Evolutionary conservation across 2,113 vertebrate genomes (phyloP).

Genomic region (Gobius niger): DNA sequence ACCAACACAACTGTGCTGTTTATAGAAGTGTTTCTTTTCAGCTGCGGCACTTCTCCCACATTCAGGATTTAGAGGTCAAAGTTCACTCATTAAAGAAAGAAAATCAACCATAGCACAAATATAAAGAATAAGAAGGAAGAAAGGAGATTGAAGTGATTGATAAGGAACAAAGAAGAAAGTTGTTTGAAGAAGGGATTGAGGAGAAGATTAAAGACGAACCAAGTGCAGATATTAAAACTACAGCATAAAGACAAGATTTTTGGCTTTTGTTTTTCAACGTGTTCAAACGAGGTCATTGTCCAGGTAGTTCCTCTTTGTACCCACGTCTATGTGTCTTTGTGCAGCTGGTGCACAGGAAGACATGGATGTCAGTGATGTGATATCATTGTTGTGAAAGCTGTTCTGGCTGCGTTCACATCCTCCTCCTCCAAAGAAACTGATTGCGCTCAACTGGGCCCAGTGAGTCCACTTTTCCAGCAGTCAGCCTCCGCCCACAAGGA

Average conservation of each 20-base stretch:
- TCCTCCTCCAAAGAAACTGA: slow-evolving; percentile 49
- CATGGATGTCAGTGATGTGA: slow-evolving; percentile 55
- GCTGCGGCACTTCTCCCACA: too few relatives aligned
- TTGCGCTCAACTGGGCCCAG: slow-evolving; percentile 26
- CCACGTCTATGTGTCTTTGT: slow-evolving; percentile 40
- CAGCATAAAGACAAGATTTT: slow-evolving; percentile 2
- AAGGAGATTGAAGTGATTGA: too few relatives aligned
- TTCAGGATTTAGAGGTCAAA: too few relatives aligned
- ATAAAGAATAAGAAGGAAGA: too few relatives aligned
- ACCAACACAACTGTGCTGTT: background rate
- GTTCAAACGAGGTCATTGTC: slow-evolving; percentile 36
- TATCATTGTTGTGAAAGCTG: slow-evolving; percentile 73
- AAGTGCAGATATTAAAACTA: background rate
- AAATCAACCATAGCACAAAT: too few relatives aligned
- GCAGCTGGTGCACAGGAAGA: slow-evolving; percentile 65
- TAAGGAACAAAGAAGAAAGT: too few relatives aligned
- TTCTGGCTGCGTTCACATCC: slow-evolving; percentile 63
- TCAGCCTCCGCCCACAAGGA: slow-evolving; percentile 31
- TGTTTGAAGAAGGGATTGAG: too few relatives aligned
- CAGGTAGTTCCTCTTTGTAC: slow-evolving; percentile 43
- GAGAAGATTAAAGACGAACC: too few relatives aligned
- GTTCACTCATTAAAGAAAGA: too few relatives aligned
- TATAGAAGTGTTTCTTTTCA: background rate
- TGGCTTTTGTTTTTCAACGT: slow-evolving; percentile 15
- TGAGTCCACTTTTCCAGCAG: slow-evolving; percentile 51